phyloP scores from a whole-genome alignment of 2,113 vertebrate species.

The Engraulis encrasicolus region DNA sequence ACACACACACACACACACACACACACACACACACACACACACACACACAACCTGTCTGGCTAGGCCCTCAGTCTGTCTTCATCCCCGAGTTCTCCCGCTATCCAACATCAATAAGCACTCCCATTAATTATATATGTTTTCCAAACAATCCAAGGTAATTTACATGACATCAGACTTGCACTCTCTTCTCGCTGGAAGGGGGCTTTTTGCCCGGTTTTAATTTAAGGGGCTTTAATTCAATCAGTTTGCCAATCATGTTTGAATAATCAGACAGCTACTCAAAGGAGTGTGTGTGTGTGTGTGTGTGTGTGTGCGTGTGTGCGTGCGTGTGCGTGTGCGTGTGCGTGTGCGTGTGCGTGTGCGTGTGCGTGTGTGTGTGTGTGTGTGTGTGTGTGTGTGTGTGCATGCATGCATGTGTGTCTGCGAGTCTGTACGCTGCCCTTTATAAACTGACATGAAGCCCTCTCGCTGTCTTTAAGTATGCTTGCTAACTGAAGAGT shows the following conservation, averaged over 20 bases:
- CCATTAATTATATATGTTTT: conserved; percentile 20
- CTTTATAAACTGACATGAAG: no score
- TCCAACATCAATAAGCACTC: conserved; percentile 6
- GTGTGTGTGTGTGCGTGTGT: neutral
- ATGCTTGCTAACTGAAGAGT: neutral
- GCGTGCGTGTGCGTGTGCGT: no score
- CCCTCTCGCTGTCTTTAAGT: neutral
- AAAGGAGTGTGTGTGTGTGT: neutral
- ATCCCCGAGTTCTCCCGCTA: neutral
- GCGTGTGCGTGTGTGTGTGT: neutral
- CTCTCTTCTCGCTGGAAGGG: neutral
- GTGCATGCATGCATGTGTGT: no score
- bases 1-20: no score
- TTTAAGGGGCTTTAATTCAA: conserved; percentile 14
- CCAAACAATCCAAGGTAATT: conserved; percentile 13
- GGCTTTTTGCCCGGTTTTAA: neutral
- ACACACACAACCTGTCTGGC: no score
- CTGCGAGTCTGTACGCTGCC: no score
- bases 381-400: no score
- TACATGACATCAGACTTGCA: neutral
- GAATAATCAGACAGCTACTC: neutral
- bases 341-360: no score
- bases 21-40: no score
- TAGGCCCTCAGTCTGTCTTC: neutral
- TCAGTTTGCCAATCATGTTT: conserved; percentile 13